Base-by-base conservation (phyloP, 2,888 invertebrate genomes). In the Reticulitermes lucifugus region DNA sequence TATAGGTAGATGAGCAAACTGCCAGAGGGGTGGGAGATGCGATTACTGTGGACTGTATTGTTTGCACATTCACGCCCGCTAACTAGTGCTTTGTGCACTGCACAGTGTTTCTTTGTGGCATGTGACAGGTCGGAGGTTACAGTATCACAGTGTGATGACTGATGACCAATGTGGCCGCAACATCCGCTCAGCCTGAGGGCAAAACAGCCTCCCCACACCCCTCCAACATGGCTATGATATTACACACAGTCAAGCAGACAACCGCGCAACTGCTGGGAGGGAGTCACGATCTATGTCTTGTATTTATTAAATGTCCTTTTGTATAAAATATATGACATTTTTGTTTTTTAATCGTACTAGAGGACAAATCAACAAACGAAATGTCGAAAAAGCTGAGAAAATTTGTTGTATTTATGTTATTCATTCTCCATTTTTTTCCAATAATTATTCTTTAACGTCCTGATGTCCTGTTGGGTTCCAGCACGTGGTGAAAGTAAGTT, bases 21-120 rank as follows among this genome's bases (percentile, higher is more conserved):
- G 79, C 80, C 60, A 12, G 80, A 22, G 81, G 81, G 65, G 18
- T 12, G 81, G 41, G 80, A 80, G 22, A 81, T 70, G 43, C 70
- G 81, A 79, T 79, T 79, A 79, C 41, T 25, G 75, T 55, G 35
- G 25, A 22, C 70, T 41, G 81, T 81, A 81, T 81, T 81, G 81
- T 81, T 81, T 81, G 81, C 81, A 81, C 70, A 81, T 81, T 81
- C 81, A 81, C 81, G 81, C 81, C 81, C 81, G 41, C 81, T 81
- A 81, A 81, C 81, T 81, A 81, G 55, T n/a, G 81, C 81, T 81
- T 81, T 81, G 81, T 81, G 81, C 43, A 70, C 81, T 21, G 59
- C 14, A 18, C 80, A 29, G 22, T 55, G 79, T 70, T 81, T 81
- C 81, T 81, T 81, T 81, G 81, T 81, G 81, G 81, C 41, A 70